phyloP scores from a whole-genome alignment of 2,113 vertebrate genomes.

The Takifugu bimaculatus region DNA sequence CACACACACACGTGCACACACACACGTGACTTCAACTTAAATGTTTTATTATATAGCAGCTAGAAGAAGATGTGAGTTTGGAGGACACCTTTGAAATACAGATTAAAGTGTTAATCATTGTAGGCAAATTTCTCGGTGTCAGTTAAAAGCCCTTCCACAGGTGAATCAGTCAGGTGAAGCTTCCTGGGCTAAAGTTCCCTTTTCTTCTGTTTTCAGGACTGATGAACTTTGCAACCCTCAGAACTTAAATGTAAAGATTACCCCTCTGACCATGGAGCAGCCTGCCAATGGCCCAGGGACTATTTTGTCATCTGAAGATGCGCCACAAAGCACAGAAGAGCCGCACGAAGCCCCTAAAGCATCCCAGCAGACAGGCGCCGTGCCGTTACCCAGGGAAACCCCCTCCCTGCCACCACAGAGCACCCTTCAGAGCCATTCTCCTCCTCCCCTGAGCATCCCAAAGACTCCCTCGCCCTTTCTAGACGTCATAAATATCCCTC shows the following conservation, averaged over 20 bases:
- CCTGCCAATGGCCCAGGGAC: constrained; percentile 12
- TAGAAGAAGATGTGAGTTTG: no score
- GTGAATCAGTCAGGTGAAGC: neutral
- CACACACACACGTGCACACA: constrained; percentile 23
- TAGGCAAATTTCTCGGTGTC: neutral
- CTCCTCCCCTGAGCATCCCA: neutral
- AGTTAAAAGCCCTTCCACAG: no score
- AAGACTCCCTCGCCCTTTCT: neutral
- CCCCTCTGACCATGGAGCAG: constrained; percentile 13
- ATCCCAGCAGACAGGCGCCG: neutral
- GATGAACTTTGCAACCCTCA: constrained; percentile 60
- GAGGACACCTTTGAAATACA: no score
- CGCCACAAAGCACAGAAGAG: neutral
- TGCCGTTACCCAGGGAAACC: neutral
- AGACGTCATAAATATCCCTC: neutral
- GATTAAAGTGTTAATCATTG: neutral
- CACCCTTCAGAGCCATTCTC: neutral
- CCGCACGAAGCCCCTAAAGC: neutral
- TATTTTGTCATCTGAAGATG: neutral
- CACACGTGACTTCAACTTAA: neutral
- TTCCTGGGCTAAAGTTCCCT: neutral
- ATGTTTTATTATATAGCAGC: constrained; percentile 26
- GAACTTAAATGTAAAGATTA: constrained; percentile 37
- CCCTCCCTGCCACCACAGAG: neutral
- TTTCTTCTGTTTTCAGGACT: constrained; percentile 44